Conservation (phyloP, 2,888 invertebrate genomes). For the Bombyx huttoni region DNA sequence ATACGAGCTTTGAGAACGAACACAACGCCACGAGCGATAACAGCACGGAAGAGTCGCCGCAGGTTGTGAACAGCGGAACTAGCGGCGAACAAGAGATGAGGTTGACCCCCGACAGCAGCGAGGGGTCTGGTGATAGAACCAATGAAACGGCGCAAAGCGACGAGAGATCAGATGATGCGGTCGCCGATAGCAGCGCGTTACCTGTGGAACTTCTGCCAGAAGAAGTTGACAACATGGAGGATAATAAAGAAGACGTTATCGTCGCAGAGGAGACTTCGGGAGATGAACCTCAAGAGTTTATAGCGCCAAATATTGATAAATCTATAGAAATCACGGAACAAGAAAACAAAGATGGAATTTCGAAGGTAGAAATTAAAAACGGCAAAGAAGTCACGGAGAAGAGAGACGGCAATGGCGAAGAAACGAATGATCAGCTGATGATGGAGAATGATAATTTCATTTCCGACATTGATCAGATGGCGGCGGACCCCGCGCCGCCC, state of each 20-base stretch:
- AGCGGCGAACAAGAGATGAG: constrained; percentile 46
- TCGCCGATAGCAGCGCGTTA: constrained; percentile 24
- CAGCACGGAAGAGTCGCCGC: constrained; percentile 48
- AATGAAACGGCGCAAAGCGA: constrained; percentile 40
- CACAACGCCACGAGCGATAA: constrained; percentile 57
- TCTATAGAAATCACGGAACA: constrained; percentile 23
- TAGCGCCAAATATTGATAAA: constrained; percentile 26
- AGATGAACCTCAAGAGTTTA: constrained; percentile 27
- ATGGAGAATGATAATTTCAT: constrained; percentile 66
- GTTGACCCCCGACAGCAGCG: constrained; percentile 40
- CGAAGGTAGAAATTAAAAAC: constrained; percentile 35
- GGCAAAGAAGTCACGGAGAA: constrained; percentile 41
- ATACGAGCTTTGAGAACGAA: constrained; percentile 73
- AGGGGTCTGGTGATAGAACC: constrained; percentile 41
- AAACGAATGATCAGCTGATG: constrained; percentile 39
- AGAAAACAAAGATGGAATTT: constrained; percentile 31
- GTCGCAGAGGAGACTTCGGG: constrained; percentile 28
- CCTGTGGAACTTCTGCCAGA: constrained; percentile 38
- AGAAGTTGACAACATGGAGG: constrained; percentile 28
- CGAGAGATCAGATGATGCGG: constrained; percentile 31
- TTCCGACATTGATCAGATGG: constrained; percentile 68
- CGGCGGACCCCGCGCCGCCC: constrained; percentile 53
- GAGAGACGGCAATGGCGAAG: constrained; percentile 42
- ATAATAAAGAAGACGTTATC: constrained; percentile 31
- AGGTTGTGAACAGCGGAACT: constrained; percentile 37